Percentiles rank a stretch among this genome's conserved stretches.
These are phyloP conservation scores for Neodiprion pinetum DNA, from an alignment of 1,140 invertebrate species.

Conservation along the genomic window DNA sequence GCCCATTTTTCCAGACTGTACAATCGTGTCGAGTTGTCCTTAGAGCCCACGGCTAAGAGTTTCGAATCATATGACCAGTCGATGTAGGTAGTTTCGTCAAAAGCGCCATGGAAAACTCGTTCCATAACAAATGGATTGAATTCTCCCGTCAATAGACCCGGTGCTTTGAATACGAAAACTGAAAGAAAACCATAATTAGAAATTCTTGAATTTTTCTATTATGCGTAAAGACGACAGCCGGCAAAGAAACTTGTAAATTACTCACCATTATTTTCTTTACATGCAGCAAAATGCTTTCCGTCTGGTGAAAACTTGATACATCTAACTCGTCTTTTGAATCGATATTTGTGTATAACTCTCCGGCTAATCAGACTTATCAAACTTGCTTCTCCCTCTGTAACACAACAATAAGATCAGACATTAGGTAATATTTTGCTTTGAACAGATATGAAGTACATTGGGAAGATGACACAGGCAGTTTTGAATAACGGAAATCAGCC, in stretches of 20 bases:
- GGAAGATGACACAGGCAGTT: no score
- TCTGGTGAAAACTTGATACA: conserved; percentile 92
- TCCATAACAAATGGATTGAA: conserved; percentile 91
- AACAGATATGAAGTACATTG: no score
- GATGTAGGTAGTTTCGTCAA: conserved; percentile 83
- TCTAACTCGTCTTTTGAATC: conserved; percentile 79
- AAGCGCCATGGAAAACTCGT: conserved; percentile 79
- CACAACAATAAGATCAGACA: conserved; percentile 31
- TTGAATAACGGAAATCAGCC: no score
- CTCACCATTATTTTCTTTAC: conserved; percentile 81
- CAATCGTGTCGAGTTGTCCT: conserved; percentile 85
- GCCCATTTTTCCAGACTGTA: conserved; percentile 76
- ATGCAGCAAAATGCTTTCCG: conserved; percentile 90
- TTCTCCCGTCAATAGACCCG: conserved; percentile 78
- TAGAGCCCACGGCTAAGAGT: conserved; percentile 83
- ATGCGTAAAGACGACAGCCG: not conserved
- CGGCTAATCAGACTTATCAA: conserved; percentile 88
- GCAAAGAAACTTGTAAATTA: conserved; percentile 22
- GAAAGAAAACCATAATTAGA: conserved; percentile 45
- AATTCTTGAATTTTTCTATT: conserved; percentile 20
- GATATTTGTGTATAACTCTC: conserved; percentile 82
- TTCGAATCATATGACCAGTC: conserved; percentile 94
- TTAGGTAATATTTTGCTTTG: not conserved
- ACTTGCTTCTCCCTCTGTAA: conserved; percentile 83
- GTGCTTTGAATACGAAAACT: conserved; percentile 89